Base-by-base conservation (phyloP, 2,113 vertebrate genomes). In the Strix aluco region DNA sequence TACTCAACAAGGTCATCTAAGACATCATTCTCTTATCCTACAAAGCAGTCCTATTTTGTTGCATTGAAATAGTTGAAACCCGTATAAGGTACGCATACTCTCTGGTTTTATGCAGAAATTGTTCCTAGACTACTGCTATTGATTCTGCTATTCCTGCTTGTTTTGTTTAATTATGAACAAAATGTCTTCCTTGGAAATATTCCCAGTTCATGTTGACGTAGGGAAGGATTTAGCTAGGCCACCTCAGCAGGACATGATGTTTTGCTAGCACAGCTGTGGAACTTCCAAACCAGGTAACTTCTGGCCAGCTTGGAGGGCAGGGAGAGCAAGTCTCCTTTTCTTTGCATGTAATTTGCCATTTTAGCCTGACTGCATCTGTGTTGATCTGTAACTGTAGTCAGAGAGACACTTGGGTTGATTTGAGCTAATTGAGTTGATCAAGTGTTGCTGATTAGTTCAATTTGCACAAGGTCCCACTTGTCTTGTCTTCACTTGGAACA, bases 371-470 rank as follows among this genome's bases (percentile, higher is more conserved):
- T 85, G 70, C 40, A 49, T 75, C 65, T 0, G 4, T 61, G 66
- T 61, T 69, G 82, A 95, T 58, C 82, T 93, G 62, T 30, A 88
- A 90, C 66, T 61, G 74, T 67, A 93, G 88, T 67, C 66, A 82
- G 79, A 85, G 81, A 90, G 82, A 83, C 79, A 83, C 86, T 96
- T 88, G 71, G 79, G 91, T 52, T 93, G 91, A 96, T 96, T 95
- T 92, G 75, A 95, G 46, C 79, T 96, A 95, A 96, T 94, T 94
- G 86, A 86, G 82, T 95, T 96, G 92, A 94, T 95, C 71, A 86
- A 95, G 95, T 96, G 92, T 95, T 94, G 86, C 88, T 4, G 3
- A 92, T 95, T 62, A 95, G 81, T 86, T 90, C 88, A 94, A 26
- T 94, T 94, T 90, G 79, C 75, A 65, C 71, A 8, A 46, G 83